Evolutionary conservation across 1,140 invertebrate genomes (phyloP).

Genomic region (Ceratoteleas bidentatus): DNA sequence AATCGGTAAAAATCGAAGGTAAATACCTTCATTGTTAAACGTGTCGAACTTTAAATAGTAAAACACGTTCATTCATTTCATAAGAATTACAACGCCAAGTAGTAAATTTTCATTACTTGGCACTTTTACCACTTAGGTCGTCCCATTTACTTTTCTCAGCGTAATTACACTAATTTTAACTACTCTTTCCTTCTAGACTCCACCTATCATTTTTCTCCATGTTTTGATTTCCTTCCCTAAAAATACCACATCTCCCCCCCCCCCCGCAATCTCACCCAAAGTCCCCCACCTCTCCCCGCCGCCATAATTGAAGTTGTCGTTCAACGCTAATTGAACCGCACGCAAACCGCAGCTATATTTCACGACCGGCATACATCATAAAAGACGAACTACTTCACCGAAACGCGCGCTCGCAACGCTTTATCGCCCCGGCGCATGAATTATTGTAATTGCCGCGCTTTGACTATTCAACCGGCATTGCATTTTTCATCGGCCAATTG

Average conservation of each 20-base stretch:
- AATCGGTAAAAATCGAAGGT: too few relatives aligned
- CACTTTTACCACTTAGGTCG: too few relatives aligned
- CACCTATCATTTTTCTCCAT: too few relatives aligned
- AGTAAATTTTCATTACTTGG: too few relatives aligned
- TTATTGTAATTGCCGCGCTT: constrained; percentile 48
- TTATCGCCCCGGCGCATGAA: constrained; percentile 28
- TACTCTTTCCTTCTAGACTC: too few relatives aligned
- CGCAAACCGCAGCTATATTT: constrained; percentile 33
- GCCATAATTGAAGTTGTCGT: constrained; percentile 44
- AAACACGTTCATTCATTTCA: too few relatives aligned
- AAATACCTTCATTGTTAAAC: too few relatives aligned
- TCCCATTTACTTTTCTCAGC: too few relatives aligned
- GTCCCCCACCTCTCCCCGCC: too few relatives aligned
- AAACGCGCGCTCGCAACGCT: constrained; percentile 17
- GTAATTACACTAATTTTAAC: too few relatives aligned
- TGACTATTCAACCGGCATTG: constrained; percentile 44
- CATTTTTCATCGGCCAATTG: constrained; percentile 51
- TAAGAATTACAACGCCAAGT: too few relatives aligned
- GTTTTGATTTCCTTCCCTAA: not conserved
- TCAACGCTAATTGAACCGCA: constrained; percentile 31
- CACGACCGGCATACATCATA: constrained; percentile 26
- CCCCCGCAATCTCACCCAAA: not conserved
- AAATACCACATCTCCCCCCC: not conserved
- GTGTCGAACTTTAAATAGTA: too few relatives aligned
- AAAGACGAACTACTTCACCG: constrained; percentile 40